Evolutionary conservation across 2,113 vertebrate genomes (phyloP), one percentile per base, ranked within the genome.

Genomic region (Panthera uncia): DNA sequence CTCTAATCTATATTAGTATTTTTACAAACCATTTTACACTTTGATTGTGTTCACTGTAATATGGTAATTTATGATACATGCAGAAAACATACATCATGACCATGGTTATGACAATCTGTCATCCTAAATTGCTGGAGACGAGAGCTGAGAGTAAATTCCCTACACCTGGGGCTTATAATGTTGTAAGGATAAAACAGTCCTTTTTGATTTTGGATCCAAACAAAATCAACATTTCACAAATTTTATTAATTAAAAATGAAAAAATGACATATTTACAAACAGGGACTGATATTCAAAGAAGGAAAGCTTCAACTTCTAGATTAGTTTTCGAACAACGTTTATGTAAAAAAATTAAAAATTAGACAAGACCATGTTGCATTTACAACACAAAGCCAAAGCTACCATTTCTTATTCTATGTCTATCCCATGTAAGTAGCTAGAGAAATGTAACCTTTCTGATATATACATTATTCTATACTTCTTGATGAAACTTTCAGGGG

Each of bases 191-290:
- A 73, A 63, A 86, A 41, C 36, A 80, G 45, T 89, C 31, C 81
- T 15, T 73, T 73, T 57, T 94, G 33, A 86, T 91, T 94, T 38
- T 93, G 66, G 18, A 68, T 55, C 65, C 85, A 86, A 92, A 57
- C 7, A 50, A 82, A 96, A 38, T 50, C 23, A 79, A 80, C 45
- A 93, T 93, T 90, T 81, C 33, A 55, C 31, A 89, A 91, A 68
- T 29, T 27, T 29, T 4, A 66, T 78, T 90, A 63, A 84, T 92
- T 94, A 96, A 92, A 91, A 96, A 45, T 89, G 65, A 63, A 19
- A 36, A 52, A 84, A 74, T 63, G 21, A 63, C 29, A 74, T 63
- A 29, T 81, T 82, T 91, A 63, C 23, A 69, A 88, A 33, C 71
- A 82, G 33, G 23, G 7, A 52, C 21, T 81, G 27, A 91, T 52